Conservation (phyloP, 2,888 invertebrate genomes). For the Diaperis boleti region DNA sequence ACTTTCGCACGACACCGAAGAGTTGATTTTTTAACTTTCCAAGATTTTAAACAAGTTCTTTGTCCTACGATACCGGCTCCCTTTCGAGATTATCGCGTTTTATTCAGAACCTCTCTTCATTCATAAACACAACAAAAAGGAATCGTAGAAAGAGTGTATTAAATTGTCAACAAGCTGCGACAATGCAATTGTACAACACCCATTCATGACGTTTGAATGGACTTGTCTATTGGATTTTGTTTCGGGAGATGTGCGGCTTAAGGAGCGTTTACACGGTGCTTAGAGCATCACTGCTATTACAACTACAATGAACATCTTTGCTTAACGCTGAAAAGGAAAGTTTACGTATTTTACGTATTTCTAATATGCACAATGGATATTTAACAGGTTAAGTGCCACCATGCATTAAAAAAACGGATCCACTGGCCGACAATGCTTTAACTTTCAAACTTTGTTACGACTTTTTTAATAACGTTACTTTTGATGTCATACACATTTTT, state of each 20-base stretch:
- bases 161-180: conserved; percentile 43
- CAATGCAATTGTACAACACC: conserved; percentile 34
- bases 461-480: no score
- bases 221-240: conserved; percentile 39
- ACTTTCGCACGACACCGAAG: conserved; percentile 12
- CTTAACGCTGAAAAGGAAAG: no score
- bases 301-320: no score
- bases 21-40: not conserved
- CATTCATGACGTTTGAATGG: conserved; percentile 31
- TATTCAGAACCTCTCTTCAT: conserved; percentile 20
- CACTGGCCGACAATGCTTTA: no score
- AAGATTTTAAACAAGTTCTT: not conserved
- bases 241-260: conserved; percentile 10
- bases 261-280: not conserved
- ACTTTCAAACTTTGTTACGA: no score
- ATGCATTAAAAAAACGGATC: no score
- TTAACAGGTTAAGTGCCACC: no score
- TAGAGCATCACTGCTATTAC: no score
- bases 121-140: conserved; percentile 38
- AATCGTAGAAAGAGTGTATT: conserved; percentile 37
- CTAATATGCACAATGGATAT: no score
- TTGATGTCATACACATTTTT: no score
- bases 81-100: not conserved
- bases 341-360: no score
- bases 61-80: not conserved